A percentile compares a stretch with the other conserved stretches of the same genome.
phyloP scores from a whole-genome alignment of 2,113 vertebrate species.

The Neotragus moschatus region DNA sequence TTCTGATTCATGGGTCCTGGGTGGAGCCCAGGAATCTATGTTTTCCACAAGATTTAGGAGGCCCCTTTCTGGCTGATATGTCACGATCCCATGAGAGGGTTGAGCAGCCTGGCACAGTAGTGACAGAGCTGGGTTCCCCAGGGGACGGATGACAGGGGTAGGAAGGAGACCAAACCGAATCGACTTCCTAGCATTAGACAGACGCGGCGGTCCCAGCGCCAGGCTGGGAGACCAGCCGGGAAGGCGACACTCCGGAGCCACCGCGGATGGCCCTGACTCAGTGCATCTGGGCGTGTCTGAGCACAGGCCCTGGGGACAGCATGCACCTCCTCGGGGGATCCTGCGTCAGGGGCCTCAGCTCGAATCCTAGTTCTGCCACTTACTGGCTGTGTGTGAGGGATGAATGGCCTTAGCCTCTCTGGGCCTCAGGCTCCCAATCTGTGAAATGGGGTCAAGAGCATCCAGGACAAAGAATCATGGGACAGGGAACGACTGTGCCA shows the following conservation, averaged over 20 bases:
- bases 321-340: neutral
- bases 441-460: neutral
- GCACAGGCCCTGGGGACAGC: neutral
- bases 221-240: neutral
- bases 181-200: neutral
- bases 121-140: neutral
- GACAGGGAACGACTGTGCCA: neutral
- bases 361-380: neutral
- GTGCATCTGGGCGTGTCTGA: neutral
- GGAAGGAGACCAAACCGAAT: constrained; percentile 46
- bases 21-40: constrained; percentile 64
- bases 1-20: constrained; percentile 71
- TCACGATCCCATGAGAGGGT: neutral
- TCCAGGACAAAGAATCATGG: neutral
- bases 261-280: neutral
- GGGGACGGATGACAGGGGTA: constrained; percentile 24
- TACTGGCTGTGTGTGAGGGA: neutral
- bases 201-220: constrained; percentile 20
- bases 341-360: neutral
- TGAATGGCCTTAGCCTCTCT: neutral
- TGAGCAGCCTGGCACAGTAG: neutral
- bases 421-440: neutral
- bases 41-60: constrained; percentile 66
- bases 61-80: constrained; percentile 25
- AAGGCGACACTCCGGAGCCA: constrained; percentile 63